Evolutionary conservation across 2,113 vertebrate genomes (phyloP).

Genomic region (Dissostichus mawsoni): DNA sequence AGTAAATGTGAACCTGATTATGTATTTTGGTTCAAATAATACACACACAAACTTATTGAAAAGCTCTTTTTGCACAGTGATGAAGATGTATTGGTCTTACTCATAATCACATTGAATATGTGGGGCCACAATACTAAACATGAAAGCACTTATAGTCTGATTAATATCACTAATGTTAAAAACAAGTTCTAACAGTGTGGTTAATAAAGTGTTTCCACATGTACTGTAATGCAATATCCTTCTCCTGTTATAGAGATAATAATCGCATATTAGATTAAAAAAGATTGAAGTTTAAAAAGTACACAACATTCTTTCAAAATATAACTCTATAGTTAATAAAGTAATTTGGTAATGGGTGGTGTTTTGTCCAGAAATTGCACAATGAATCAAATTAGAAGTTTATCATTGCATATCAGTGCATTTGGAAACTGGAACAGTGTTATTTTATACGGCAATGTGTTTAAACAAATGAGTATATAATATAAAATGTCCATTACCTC

Average conservation of each 20-base stretch:
- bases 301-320: not conserved
- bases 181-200: not conserved
- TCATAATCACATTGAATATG: not conserved
- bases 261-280: not conserved
- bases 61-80: not conserved
- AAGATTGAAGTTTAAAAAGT: not conserved
- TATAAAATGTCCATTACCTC: conserved; percentile 10
- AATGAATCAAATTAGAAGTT: not conserved
- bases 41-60: not conserved
- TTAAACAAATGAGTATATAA: conserved; percentile 20
- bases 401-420: conserved; percentile 9
- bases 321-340: not conserved
- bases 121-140: not conserved
- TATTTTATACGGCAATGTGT: not conserved
- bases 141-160: conserved; percentile 7
- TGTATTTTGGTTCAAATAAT: conserved; percentile 33
- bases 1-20: conserved; percentile 12
- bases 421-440: conserved; percentile 14
- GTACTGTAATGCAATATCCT: not conserved
- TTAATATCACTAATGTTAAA: not conserved
- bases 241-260: conserved; percentile 6
- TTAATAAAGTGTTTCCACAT: not conserved
- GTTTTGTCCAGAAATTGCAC: conserved; percentile 2
- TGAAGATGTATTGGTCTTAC: not conserved
- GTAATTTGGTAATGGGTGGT: not conserved